Evolutionary conservation across 2,888 invertebrate genomes (phyloP), one percentile per base, ranked within the genome.

Genomic region (Leptarthrus brevirostris): DNA sequence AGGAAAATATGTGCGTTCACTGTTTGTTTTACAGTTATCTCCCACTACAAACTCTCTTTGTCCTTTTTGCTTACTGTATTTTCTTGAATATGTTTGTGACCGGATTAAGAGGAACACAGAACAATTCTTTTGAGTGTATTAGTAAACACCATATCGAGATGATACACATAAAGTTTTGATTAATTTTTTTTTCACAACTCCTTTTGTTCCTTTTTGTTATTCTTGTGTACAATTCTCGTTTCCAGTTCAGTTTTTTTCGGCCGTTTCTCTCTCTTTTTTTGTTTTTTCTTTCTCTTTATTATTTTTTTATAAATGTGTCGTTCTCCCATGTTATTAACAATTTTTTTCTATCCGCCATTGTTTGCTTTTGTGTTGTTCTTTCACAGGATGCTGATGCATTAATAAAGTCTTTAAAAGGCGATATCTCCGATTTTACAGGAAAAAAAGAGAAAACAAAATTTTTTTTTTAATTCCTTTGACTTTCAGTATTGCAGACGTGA

Each of bases 11-110:
- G 54, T 71, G 54, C 53, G 71, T 71, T 71, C 44, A 54, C 34
- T 71, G 71, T 71, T 69, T 71, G 54, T 54, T 70, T 70, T 70
- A 36, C 18, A n/a, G n/a, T n/a, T n/a, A n/a, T n/a, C n/a, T n/a
- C n/a, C n/a, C n/a, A n/a, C n/a, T n/a, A n/a, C 36, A 47, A 26
- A 8, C 14, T 66, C 66, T 30, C 66, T 24, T 47, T 47, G 66
- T 66, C 49, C 44, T 49, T 44, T 66, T 66, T 49, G n/a, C 36
- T 6, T 47, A 44, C 30, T 66, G n/a, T n/a, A n/a, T 66, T 47
- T 26, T 26, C 14, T 14, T 66, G 36, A 61, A 40, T 61, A 40
- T 61, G 40, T 30, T 30, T 61, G 61, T n/a, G n/a, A n/a, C n/a
- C n/a, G n/a, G n/a, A n/a, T n/a, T n/a, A n/a, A n/a, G n/a, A 30